Evolutionary conservation across 1,140 invertebrate species (phyloP), one percentile per base, ranked within the genome.

Genomic region (Diorhabda elongata): DNA sequence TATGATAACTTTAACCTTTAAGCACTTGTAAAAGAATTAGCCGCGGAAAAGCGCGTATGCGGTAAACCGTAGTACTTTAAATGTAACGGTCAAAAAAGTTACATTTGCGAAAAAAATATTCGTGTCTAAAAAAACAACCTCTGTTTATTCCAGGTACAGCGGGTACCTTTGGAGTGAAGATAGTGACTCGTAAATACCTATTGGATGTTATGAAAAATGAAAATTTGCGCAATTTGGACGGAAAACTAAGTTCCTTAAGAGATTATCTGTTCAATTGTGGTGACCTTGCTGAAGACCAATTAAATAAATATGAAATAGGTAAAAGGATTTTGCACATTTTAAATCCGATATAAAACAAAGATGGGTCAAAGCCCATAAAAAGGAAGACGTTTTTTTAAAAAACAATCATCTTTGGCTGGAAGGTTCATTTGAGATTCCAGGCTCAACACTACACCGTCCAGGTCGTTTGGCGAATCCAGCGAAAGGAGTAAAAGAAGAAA

Each of bases 401-500:
- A 11, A 59, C 11, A 59, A 59, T 59, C 5, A 5, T 59, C 5
- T 5, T 59, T 59, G 58, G 58, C 1, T 59, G 41, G 6, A 5
- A 11, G 58, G 58, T 11, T 7, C 58, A n/a, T 59, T 59, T 11
- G 58, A 59, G 58, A 59, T 59, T 8, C 58, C 58, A 5, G 11
- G 5, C 5, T n/a, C 9, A 8, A 8, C 58, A 5, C 5, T 5
- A 7, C 6, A 59, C 5, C 58, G 11, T 42, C 5, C 5, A 5
- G 58, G 58, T 59, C 58, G 11, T 59, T 59, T 11, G 11, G n/a
- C 11, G 70, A 76, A 64, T 69, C 58, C 4, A 69, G 69, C 67
- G 73, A 77, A 6, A 41, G 69, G 58, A 67, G 59, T 42, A 78
- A 75, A 60, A 65, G 77, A 42, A 67, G 76, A 61, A 75, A 77